Evolutionary conservation across 2,888 invertebrate species (phyloP).

Genomic region (Pristionchus japonicus): DNA sequence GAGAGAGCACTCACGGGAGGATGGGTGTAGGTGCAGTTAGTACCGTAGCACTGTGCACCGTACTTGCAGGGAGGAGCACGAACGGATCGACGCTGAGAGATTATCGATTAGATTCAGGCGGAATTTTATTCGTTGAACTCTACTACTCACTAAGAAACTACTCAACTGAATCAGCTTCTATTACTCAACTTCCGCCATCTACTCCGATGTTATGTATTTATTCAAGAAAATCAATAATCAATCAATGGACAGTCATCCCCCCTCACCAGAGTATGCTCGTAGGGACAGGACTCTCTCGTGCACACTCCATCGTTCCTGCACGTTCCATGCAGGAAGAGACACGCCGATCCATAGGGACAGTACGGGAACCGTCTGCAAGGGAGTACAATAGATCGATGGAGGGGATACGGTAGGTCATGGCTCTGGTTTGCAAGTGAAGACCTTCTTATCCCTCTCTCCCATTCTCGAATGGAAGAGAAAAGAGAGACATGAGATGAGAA

Average conservation of each 20-base stretch:
- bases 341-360: conserved; percentile 32
- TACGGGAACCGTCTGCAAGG: conserved; percentile 17
- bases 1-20: not conserved
- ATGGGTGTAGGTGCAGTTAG: not conserved
- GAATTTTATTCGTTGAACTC: no score
- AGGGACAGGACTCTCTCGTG: conserved; percentile 28
- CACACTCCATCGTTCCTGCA: conserved; percentile 41
- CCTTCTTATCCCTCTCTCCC: no score
- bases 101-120: not conserved
- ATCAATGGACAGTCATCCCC: not conserved
- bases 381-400: not conserved
- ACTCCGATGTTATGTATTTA: no score
- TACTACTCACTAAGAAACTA: no score
- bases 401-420: conserved; percentile 1
- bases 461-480: no score
- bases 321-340: conserved; percentile 39
- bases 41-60: not conserved
- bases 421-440: no score
- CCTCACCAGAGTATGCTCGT: conserved; percentile 36
- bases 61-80: conserved; percentile 39
- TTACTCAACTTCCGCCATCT: no score
- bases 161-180: no score
- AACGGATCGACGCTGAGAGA: conserved; percentile 18
- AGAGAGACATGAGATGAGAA: no score
- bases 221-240: not conserved